These are phyloP conservation scores for Pogona vitticeps DNA, from an alignment of 2,113 vertebrate genomes.

Conservation along the genomic window DNA sequence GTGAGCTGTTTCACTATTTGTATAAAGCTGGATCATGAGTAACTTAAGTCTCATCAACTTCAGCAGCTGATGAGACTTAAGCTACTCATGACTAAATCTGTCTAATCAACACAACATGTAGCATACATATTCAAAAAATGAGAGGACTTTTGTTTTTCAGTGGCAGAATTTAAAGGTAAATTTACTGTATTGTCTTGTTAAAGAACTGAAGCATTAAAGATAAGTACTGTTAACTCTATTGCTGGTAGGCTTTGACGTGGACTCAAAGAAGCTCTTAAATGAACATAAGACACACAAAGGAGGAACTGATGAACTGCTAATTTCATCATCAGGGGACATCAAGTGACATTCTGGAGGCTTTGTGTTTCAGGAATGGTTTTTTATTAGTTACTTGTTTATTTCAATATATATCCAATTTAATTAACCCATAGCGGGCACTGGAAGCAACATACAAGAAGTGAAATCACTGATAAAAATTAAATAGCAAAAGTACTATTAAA, in stretches of 20 bases:
- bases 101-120: rapidly evolving
- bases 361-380: not conserved
- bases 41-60: not conserved
- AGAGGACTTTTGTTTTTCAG: not conserved
- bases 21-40: not conserved
- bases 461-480: not conserved
- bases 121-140: not conserved
- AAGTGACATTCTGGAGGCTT: not conserved
- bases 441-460: not conserved
- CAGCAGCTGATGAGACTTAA: not conserved
- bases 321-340: not conserved
- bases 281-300: not conserved
- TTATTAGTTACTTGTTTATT: not conserved
- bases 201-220: not conserved
- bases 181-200: not conserved
- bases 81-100: not conserved
- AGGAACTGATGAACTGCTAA: not conserved
- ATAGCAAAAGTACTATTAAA: not conserved
- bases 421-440: not conserved
- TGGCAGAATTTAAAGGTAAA: not conserved
- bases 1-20: not conserved
- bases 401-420: not conserved
- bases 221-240: not conserved
- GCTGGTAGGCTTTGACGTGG: not conserved
- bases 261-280: not conserved